Base-by-base conservation (phyloP, 2,888 invertebrate genomes). In the Norana najaformis region DNA sequence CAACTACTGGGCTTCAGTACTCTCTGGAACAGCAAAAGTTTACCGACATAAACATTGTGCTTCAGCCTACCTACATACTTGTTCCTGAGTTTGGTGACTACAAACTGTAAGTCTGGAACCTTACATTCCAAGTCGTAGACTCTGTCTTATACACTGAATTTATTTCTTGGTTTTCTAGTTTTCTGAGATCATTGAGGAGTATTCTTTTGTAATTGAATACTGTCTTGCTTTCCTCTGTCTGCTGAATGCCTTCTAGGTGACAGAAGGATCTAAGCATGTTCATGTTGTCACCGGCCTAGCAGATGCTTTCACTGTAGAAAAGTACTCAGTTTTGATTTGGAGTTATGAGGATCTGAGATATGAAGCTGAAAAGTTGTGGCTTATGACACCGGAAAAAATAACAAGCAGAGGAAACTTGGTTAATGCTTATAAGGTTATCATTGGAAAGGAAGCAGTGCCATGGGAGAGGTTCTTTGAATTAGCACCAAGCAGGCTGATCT, bases 1-100 rank as follows among this genome's bases (percentile, higher is more conserved):
- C 99, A 0, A 97, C 98, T 0, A 96, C 98, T 11, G 98, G 99
- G 5, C 96, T 99, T 94, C 98, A 98, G 93, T 97, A 98, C 93
- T 97, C 98, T 0, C 97, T 99, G 89, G 97, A 98, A 39, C 93
- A 94, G 91, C 92, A 93, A 90, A 95, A 94, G 91, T 95, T 94
- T 92, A 94, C 94, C 20, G 94, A 95, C 90, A 94, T 95, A 91
- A 92, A 92, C 93, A 96, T 99, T 30, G 96, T 97, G 94, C 96
- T 99, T 69, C 96, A 97, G 93, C 97, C 99, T 0, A 97, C 98
- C 0, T 97, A 97, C 93, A 95, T 99, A 89, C 96, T 99, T 89
- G 95, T 99, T 92, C 98, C 99, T 0, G 96, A 97, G 91, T 96
- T 96, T 39, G 99, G 99, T 20, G 95, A 96, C 38, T 97, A 97